Evolutionary conservation across 2,113 vertebrate species (phyloP), one percentile per base, ranked within the genome.

Genomic region (Cololabis saira): DNA sequence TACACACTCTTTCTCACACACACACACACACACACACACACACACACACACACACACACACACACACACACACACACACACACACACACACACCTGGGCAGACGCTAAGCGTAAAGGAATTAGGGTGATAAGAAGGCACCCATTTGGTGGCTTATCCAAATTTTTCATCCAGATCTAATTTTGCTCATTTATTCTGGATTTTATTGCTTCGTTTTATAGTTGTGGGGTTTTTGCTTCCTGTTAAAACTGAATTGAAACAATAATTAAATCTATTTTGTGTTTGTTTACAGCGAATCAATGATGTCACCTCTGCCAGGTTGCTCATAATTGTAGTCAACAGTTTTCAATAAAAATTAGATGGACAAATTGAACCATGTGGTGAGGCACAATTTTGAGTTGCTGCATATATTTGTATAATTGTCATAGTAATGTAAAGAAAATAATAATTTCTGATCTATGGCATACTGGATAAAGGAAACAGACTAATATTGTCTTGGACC

Each of bases 141-240:
- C 12, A 13, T 45, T 48, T 30, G n/a, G 18, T 50, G 48, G 67
- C 30, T 65, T 21, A 27, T 58, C 15, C 11, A 63, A 19, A 65
- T 61, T 49, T 62, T 33, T 59, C 50, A 60, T n/a, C 21, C 27
- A 24, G 41, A 64, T 71, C 50, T 30, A 60, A 61, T 69, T 73
- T 62, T 3, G 12, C 14, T 76, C 33, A 37, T 73, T 67, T 47
- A 27, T 72, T 57, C 49, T 43, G 19, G 30, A 37, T 11, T 67
- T 8, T 54, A 33, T 71, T 44, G 8, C 22, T 30, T 56, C 30
- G 13, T 48, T 8, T 12, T 0, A 18, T 21, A 41, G 19, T 52
- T 18, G 15, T 21, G 19, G 18, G 60, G 10, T 41, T 54, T n/a
- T 47, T 2, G 18, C 50, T 52, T 5, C 2, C 52, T 52, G 37